Conservation (phyloP, 2,113 vertebrate genomes). For the Centropus bengalensis region DNA sequence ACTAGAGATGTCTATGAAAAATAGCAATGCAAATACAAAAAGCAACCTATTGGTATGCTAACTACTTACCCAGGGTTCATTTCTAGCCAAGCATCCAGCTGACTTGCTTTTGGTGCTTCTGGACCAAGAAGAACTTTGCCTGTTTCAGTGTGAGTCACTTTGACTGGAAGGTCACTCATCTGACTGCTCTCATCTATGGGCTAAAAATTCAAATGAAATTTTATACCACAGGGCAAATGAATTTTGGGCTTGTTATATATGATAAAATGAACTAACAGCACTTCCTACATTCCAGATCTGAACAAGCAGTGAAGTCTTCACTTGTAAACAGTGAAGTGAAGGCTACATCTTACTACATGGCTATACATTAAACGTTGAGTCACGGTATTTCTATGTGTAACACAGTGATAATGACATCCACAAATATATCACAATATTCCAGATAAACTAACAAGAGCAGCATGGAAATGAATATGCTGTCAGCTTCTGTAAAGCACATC, state of each 20-base stretch:
- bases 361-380: neutral
- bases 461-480: neutral
- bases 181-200: slow-evolving; percentile 97
- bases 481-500: neutral
- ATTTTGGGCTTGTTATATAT: neutral
- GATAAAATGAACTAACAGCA: neutral
- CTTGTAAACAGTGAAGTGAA: too few species aligned
- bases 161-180: slow-evolving; percentile 98
- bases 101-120: slow-evolving; percentile 96
- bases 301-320: neutral
- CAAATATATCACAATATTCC: neutral
- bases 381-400: neutral
- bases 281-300: neutral
- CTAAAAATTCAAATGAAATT: slow-evolving; percentile 65
- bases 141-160: slow-evolving; percentile 97
- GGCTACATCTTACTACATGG: neutral
- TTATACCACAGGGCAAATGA: neutral
- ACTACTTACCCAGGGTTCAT: slow-evolving; percentile 94
- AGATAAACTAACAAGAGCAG: neutral
- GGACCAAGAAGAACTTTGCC: slow-evolving; percentile 95
- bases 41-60: neutral
- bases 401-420: neutral
- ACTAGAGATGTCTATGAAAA: neutral
- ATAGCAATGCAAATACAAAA: neutral
- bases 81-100: slow-evolving; percentile 97